phyloP scores from a whole-genome alignment of 2,797 vertebrate genomes.

The Chiroxiphia lanceolata region DNA sequence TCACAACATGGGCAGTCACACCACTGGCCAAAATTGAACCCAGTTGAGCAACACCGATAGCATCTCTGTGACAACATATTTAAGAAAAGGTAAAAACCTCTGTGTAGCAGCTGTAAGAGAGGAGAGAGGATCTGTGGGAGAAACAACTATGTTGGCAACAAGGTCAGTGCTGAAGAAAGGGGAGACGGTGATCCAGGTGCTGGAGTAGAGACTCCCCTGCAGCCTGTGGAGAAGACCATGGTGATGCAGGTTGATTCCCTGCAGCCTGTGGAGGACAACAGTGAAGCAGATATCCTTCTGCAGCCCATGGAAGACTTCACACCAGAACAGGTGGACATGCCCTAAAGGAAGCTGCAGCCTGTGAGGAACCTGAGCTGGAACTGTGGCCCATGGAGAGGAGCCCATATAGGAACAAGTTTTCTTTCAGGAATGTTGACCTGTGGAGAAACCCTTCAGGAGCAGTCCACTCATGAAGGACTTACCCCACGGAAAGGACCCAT shows the following conservation, averaged over 20 bases:
- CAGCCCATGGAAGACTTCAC: neutral
- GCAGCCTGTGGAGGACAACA: neutral
- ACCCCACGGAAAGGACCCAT: neutral
- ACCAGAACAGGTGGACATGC: rapidly evolving
- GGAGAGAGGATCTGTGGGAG: neutral
- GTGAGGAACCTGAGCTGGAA: too few species aligned
- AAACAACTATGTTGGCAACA: neutral
- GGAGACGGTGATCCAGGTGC: neutral
- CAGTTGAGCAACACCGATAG: rapidly evolving
- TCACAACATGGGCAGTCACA: neutral
- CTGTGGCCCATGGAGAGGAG: neutral
- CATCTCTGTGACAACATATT: rapidly evolving
- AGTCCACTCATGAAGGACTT: neutral
- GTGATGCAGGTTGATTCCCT: neutral
- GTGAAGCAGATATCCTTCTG: neutral
- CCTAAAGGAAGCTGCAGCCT: neutral
- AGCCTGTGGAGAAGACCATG: neutral
- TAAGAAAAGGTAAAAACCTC: neutral
- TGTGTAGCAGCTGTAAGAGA: neutral
- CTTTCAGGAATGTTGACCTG: neutral
- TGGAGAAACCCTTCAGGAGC: neutral
- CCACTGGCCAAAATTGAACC: neutral
- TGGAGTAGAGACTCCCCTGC: neutral
- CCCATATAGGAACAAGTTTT: neutral
- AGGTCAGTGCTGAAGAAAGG: neutral